Base-by-base conservation (phyloP, 2,113 vertebrate genomes). In the Ifrita kowaldi region DNA sequence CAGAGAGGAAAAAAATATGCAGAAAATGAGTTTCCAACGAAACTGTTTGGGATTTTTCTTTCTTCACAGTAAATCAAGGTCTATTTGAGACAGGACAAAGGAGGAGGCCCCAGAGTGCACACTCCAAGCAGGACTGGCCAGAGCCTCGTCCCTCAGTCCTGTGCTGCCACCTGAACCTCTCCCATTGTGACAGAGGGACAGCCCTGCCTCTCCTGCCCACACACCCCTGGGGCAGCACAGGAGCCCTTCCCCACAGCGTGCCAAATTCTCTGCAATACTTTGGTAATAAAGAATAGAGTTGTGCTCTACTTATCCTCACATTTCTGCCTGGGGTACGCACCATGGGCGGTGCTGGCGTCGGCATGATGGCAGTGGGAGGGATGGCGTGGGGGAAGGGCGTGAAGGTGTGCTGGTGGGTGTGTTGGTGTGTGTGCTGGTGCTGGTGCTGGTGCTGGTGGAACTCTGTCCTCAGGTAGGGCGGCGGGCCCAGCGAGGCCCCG, bases 401-500 rank as follows among this genome's bases (percentile, higher is more conserved):
- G 98, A 99, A 99, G 98, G 99, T 99, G 98, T 99, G 99, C 98
- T 99, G 99, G 98, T 99, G 99, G 33, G 99, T 99, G 98, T 99
- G 99, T 97, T 99, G 99, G 98, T 99, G 99, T 35, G 99, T 99
- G 96, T 99, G 98, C 98, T 99, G 98, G 90, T 99, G 99, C 97
- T 99, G 99, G 76, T 99, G 99, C 93, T 99, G 99, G 87, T 99
- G 99, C 97, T 99, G 99, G 97, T 99, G 99, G 98, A 99, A 99
- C 98, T 99, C 99, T 3, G 99, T 99, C 97, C 99, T 98, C 98
- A 99, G 98, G 98, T 99, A 99, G 19, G 99, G 99, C 1, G 99
- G 99, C 0, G 99, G 99, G 89, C 99, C 99, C 94, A 99, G 97
- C 10, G 99, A 99, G 64, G 99, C 99, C 27, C 99, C 99, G 2